phyloP scores from a whole-genome alignment of 1,140 invertebrate genomes.

The Pseudomyrmex dendroicus region DNA sequence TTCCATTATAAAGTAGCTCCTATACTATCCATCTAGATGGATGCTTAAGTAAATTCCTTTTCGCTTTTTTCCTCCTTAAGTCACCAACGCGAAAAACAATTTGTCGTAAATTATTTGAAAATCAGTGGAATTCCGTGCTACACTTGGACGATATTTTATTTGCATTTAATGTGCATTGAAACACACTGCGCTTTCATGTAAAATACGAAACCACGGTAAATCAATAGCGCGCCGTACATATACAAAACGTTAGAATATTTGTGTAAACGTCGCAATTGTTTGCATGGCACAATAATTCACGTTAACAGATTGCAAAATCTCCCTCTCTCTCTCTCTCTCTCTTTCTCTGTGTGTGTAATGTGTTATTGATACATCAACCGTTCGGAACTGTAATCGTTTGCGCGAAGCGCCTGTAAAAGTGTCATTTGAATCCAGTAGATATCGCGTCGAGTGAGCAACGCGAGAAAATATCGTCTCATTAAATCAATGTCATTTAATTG shows the following conservation, averaged over 20 bases:
- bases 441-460: conserved; percentile 13
- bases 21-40: background rate
- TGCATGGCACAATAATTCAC: conserved; percentile 32
- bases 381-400: conserved; percentile 31
- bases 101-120: background rate
- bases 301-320: conserved; percentile 35
- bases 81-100: background rate
- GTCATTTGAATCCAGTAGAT: conserved; percentile 34
- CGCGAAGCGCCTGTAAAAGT: conserved; percentile 27
- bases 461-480: conserved; percentile 55
- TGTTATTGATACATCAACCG: conserved; percentile 14
- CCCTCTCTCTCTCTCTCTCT: no score
- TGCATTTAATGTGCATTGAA: background rate
- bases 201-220: conserved; percentile 25
- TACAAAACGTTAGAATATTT: conserved; percentile 21
- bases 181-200: background rate
- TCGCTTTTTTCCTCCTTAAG: conserved; percentile 26
- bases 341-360: background rate
- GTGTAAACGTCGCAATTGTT: conserved; percentile 41
- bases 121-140: background rate
- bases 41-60: conserved; percentile 3
- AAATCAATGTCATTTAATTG: conserved; percentile 61
- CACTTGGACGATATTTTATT: conserved; percentile 23
- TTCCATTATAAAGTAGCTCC: conserved; percentile 55
- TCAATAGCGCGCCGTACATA: background rate